A percentile compares a stretch with the other conserved stretches of the same genome.
Conservation (phyloP, 2,888 invertebrate genomes). For the Conus canariensis region DNA sequence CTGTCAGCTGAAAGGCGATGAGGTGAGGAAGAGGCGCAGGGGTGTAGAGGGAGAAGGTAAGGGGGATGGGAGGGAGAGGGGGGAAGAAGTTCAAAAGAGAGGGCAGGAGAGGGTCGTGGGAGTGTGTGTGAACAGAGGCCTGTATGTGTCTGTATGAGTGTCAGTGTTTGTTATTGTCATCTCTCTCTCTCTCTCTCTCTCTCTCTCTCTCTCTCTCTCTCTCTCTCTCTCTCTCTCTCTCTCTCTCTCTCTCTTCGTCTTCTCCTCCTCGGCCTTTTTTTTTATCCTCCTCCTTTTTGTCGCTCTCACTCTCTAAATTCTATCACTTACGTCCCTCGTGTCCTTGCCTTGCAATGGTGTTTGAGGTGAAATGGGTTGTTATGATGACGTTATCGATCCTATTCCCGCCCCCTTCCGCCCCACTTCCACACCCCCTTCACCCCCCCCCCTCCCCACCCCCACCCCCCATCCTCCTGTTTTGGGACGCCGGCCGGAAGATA, state of each 20-base stretch:
- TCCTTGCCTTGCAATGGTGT: background rate
- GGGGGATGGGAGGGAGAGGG: background rate
- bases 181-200: constrained; percentile 13
- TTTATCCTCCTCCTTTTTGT: background rate
- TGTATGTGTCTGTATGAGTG: background rate
- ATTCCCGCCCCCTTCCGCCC: too few relatives aligned
- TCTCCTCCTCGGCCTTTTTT: too few relatives aligned
- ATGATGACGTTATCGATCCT: too few relatives aligned
- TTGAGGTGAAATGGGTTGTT: background rate
- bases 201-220: background rate
- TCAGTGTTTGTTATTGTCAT: background rate
- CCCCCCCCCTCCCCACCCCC: too few relatives aligned
- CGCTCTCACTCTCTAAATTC: too few relatives aligned
- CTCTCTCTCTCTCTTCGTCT: background rate
- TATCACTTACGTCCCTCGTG: background rate
- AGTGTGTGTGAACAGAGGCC: background rate
- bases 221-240: background rate
- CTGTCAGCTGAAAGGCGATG: too few relatives aligned
- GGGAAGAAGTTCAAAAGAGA: background rate
- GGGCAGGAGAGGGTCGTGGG: too few relatives aligned
- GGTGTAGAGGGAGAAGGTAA: too few relatives aligned
- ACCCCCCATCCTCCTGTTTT: too few relatives aligned
- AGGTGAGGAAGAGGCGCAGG: too few relatives aligned
- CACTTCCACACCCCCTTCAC: too few relatives aligned
- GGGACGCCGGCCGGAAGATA: too few relatives aligned